phyloP scores from a whole-genome alignment of 2,888 invertebrate species.

The Amphimallon solstitiale region DNA sequence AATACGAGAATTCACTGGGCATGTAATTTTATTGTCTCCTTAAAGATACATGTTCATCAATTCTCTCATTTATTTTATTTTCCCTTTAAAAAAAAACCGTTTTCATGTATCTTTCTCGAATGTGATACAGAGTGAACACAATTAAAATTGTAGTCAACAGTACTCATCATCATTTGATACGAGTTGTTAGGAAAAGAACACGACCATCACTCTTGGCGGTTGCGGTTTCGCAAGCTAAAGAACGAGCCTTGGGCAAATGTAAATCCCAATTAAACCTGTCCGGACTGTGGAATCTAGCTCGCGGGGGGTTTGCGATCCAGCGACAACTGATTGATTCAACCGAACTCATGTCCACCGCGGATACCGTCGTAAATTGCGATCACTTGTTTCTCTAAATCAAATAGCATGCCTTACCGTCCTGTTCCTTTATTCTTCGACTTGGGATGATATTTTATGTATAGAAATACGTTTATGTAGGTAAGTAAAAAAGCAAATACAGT shows the following conservation, averaged over 20 bases:
- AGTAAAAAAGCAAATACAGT: too few species aligned
- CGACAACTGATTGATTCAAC: constrained; percentile 63
- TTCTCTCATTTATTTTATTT: neutral
- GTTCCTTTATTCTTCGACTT: neutral
- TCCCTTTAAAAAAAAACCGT: neutral
- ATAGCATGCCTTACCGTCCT: constrained; percentile 36
- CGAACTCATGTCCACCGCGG: constrained; percentile 58
- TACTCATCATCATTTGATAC: constrained; percentile 41
- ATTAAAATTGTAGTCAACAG: constrained; percentile 41
- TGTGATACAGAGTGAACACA: constrained; percentile 31
- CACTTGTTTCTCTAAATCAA: constrained; percentile 42
- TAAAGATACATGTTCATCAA: neutral
- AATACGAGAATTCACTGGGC: neutral
- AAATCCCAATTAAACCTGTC: constrained; percentile 63
- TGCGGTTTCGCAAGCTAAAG: constrained; percentile 49
- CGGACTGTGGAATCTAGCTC: constrained; percentile 51
- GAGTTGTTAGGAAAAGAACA: constrained; percentile 42
- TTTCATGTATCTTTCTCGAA: constrained; percentile 15
- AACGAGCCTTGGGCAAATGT: constrained; percentile 59
- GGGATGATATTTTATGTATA: neutral
- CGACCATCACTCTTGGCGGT: constrained; percentile 49
- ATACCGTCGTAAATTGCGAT: constrained; percentile 58
- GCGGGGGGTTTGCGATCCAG: constrained; percentile 56
- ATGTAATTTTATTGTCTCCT: neutral
- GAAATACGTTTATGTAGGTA: too few species aligned